These are phyloP conservation scores for Lysiphlebus fabarum DNA, from an alignment of 1,140 invertebrate genomes.

Conservation along the genomic window DNA sequence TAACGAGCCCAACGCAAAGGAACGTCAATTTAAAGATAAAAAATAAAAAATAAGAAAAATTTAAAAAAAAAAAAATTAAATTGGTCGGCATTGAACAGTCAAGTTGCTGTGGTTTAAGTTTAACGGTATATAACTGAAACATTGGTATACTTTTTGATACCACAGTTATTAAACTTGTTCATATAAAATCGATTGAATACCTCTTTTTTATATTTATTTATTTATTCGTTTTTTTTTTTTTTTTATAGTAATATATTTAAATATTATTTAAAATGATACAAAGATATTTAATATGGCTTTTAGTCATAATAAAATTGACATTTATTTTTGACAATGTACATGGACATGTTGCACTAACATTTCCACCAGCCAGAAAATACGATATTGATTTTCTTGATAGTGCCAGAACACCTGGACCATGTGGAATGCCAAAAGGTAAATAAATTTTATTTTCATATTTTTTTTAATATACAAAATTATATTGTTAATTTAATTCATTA, in stretches of 20 bases:
- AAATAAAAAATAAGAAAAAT: too few species aligned
- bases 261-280: constrained; percentile 17
- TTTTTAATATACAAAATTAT: not conserved
- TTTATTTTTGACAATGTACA: constrained; percentile 36
- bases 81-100: too few species aligned
- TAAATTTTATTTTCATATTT: constrained; percentile 27
- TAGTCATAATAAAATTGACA: constrained; percentile 28
- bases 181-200: too few species aligned
- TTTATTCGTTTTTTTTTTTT: too few species aligned
- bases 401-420: constrained; percentile 82
- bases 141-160: constrained; percentile 1
- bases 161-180: too few species aligned
- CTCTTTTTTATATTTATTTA: too few species aligned
- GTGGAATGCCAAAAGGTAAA: constrained; percentile 94
- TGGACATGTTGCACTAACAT: constrained; percentile 80
- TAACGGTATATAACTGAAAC: constrained; percentile 20
- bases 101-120: constrained; percentile 18
- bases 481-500: too few species aligned
- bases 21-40: too few species aligned
- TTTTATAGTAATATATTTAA: too few species aligned
- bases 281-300: constrained; percentile 12
- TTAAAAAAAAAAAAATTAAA: too few species aligned
- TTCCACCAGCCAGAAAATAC: constrained; percentile 79
- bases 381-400: constrained; percentile 94
- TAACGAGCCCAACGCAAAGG: too few species aligned